Base-by-base conservation (phyloP, 2,113 vertebrate genomes). In the Grammomys dolichurus region DNA sequence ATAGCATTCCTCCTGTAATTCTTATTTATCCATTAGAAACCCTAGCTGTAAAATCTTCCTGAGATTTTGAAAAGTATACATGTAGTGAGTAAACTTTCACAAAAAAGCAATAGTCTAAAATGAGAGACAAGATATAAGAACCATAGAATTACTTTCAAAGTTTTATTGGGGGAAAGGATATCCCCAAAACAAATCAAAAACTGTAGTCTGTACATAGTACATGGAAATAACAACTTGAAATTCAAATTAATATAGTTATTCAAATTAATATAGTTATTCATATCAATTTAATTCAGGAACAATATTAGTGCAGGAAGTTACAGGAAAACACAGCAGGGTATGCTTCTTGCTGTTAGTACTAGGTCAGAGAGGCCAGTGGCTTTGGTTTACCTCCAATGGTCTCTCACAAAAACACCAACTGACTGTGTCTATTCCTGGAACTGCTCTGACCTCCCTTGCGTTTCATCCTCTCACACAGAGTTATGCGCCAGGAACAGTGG, bases 391-490 rank as follows among this genome's bases (percentile, higher is more conserved):
- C 95, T 95, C 92, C 95, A 96, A 65, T 14, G 85, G 89, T 97
- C 91, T 90, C 95, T 91, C 89, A 77, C 87, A 96, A 95, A 98
- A 96, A 93, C 72, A 98, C 48, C 28, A 93, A 96, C 91, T 56
- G 88, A 17, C 72, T 94, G 92, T 80, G 94, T 75, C 97, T 97
- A 90, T 98, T 98, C 97, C 96, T 96, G 97, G 96, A 98, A 97
- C 48, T 76, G 93, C 93, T 95, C 85, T 92, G 96, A 93, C 26
- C 90, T 96, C 97, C 92, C 97, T 95, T 96, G 95, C 31, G 84
- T 31, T 97, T 89, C 51, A 96, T 92, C 80, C 95, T 97, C 93
- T 94, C 13, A 70, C 65, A 94, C 91, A 97, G 80, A 93, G 81
- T 17, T 96, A 96, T 22, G 75, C 88, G 75, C 82, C 86, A 93